Percentiles rank a stretch among this genome's conserved stretches.
Evolutionary conservation across 2,797 vertebrate genomes (phyloP).

Genomic region (Sebastiscus tertius): DNA sequence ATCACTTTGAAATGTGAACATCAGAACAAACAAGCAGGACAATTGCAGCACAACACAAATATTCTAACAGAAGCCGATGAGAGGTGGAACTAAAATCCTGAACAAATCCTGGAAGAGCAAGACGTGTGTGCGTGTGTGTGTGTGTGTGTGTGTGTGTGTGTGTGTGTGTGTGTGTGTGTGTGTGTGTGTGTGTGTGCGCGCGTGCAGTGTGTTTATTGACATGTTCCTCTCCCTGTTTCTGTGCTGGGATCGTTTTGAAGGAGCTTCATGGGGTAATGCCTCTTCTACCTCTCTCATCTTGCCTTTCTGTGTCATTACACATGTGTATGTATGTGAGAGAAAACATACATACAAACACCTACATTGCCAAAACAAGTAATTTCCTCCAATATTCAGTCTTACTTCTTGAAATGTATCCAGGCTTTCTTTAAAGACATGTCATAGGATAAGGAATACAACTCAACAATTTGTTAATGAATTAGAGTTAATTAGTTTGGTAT

Average conservation of each 20-base stretch:
- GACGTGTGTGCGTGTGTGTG: not conserved
- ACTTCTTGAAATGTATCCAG: not conserved
- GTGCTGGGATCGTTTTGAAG: constrained; percentile 88
- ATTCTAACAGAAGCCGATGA: not conserved
- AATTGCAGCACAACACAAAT: not conserved
- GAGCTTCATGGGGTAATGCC: constrained; percentile 98
- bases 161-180: not conserved
- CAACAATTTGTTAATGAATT: too few relatives aligned
- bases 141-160: not conserved
- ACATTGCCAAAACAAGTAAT: constrained; percentile 65
- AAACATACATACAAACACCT: constrained; percentile 44
- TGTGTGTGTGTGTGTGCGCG: not conserved
- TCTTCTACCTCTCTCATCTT: constrained; percentile 79
- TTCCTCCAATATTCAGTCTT: constrained; percentile 57
- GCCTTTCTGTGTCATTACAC: constrained; percentile 70
- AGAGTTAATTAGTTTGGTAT: not conserved
- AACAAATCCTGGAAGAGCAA: not conserved
- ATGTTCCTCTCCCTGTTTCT: constrained; percentile 71
- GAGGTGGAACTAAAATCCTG: not conserved
- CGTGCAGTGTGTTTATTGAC: constrained; percentile 61
- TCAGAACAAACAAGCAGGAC: not conserved
- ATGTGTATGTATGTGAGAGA: constrained; percentile 34
- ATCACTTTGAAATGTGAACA: not conserved
- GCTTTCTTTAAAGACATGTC: not conserved
- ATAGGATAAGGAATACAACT: not conserved